phyloP scores from a whole-genome alignment of 2,113 vertebrate species.

The Agapornis roseicollis region DNA sequence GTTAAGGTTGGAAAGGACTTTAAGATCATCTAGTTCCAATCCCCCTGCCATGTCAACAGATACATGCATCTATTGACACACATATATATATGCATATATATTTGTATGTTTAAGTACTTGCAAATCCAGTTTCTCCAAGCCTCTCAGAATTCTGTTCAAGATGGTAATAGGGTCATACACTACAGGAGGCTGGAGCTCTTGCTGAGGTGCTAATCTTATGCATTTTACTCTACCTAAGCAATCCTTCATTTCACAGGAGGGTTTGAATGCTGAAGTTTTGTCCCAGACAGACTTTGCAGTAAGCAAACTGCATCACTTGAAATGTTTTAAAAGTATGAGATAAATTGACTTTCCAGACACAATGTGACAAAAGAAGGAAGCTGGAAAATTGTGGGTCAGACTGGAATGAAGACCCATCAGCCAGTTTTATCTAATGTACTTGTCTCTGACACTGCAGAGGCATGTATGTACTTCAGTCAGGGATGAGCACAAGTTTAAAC shows the following conservation, averaged over 20 bases:
- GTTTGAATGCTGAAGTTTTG: neutral
- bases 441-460: neutral
- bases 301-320: neutral
- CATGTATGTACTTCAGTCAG: neutral
- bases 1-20: too few relatives aligned
- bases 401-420: neutral
- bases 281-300: neutral
- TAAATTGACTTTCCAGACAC: neutral
- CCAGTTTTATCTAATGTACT: neutral
- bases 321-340: neutral
- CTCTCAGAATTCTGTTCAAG: neutral
- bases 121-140: neutral
- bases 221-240: neutral
- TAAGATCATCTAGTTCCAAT: too few relatives aligned
- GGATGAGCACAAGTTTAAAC: neutral
- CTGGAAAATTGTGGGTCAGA: neutral
- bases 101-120: neutral
- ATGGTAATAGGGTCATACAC: neutral
- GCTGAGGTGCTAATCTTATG: neutral
- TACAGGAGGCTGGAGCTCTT: neutral
- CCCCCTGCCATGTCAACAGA: too few relatives aligned
- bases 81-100: rapidly evolving
- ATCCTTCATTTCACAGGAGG: neutral
- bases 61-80: neutral
- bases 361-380: rapidly evolving